Evolutionary conservation across 2,888 invertebrate species (phyloP).

Genomic region (Euspilapteryx auroguttella): DNA sequence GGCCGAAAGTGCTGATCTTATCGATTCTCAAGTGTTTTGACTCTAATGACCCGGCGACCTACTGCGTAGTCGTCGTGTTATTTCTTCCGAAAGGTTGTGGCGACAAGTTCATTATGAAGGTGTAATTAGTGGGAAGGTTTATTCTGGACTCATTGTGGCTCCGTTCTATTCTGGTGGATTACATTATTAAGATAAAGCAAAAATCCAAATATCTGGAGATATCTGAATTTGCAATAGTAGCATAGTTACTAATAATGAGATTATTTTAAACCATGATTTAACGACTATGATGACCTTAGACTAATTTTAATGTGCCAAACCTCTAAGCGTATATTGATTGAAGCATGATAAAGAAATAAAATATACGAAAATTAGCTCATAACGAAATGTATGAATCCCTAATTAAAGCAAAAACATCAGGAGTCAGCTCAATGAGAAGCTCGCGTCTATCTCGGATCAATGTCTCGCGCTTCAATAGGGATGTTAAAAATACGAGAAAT

Average conservation of each 20-base stretch:
- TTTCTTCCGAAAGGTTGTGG: constrained; percentile 17
- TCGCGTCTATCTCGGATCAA: constrained; percentile 17
- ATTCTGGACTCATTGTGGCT: not conserved
- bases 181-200: too few relatives aligned
- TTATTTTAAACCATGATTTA: too few relatives aligned
- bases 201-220: too few relatives aligned
- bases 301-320: too few relatives aligned
- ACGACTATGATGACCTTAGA: too few relatives aligned
- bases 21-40: constrained; percentile 28
- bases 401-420: constrained; percentile 6
- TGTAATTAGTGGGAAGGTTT: constrained; percentile 1
- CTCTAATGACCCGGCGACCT: constrained; percentile 37
- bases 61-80: constrained; percentile 1
- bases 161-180: too few relatives aligned
- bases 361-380: not conserved
- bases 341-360: too few relatives aligned
- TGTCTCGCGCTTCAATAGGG: too few relatives aligned
- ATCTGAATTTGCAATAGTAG: too few relatives aligned
- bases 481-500: too few relatives aligned
- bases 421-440: constrained; percentile 15
- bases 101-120: constrained; percentile 34
- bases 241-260: too few relatives aligned
- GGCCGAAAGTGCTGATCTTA: constrained; percentile 44
- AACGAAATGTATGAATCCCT: constrained; percentile 1
- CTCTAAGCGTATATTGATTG: too few relatives aligned